Conservation (phyloP, 2,113 vertebrate genomes). For the Octodon degus region DNA sequence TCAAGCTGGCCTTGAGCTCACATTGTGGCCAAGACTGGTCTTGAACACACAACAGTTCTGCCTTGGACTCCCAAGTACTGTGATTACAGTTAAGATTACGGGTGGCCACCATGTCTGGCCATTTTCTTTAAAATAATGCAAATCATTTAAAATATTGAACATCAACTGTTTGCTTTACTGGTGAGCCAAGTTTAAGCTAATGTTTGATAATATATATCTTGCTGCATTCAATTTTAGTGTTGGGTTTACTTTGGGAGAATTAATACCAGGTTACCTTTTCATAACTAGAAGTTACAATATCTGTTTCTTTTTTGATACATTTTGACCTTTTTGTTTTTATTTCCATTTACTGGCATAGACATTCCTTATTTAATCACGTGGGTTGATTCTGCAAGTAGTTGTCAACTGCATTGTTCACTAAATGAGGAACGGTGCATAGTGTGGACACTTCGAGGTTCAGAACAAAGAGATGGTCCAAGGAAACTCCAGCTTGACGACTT, state of each 20-base stretch:
- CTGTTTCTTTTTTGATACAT: neutral
- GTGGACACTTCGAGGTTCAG: neutral
- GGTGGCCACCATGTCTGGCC: no score
- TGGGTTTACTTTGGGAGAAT: neutral
- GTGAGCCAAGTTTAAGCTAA: neutral
- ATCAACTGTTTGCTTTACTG: neutral
- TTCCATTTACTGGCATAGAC: neutral
- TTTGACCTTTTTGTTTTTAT: neutral
- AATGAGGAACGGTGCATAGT: neutral
- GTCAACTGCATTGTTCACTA: neutral
- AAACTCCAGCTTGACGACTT: neutral
- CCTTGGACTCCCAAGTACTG: no score
- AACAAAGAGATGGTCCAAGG: neutral
- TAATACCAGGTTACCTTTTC: neutral
- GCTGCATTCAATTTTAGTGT: neutral
- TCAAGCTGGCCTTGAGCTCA: no score
- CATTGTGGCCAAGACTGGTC: no score
- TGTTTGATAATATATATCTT: neutral
- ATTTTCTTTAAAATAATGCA: slow-evolving; percentile 9
- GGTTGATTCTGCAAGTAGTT: neutral
- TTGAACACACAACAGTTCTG: no score
- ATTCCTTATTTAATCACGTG: neutral
- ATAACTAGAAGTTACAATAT: neutral
- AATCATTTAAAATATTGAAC: neutral
- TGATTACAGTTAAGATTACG: no score